Conservation (phyloP, 2,113 vertebrate species). For the Phainopepla nitens region DNA sequence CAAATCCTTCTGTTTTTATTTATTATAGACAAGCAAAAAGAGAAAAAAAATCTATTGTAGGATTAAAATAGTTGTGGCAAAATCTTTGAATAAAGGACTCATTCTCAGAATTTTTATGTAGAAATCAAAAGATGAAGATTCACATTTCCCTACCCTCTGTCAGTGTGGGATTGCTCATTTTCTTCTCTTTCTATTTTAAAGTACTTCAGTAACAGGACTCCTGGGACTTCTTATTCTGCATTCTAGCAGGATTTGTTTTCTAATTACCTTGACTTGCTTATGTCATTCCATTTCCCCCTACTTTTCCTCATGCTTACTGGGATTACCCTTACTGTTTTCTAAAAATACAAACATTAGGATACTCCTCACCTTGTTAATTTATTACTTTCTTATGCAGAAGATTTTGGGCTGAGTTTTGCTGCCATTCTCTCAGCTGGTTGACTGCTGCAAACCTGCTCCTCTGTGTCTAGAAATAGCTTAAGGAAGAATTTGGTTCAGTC, state of each 20-base stretch:
- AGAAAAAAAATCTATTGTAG: not conserved
- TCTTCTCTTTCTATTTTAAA: not conserved
- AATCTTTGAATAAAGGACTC: not conserved
- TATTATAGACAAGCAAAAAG: not conserved
- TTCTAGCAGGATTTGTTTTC: slow-evolving; percentile 10
- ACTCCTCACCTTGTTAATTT: not conserved
- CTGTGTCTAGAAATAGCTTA: slow-evolving; percentile 16
- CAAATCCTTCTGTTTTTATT: not conserved
- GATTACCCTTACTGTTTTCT: not conserved
- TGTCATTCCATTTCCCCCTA: not conserved
- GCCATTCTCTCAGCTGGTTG: not conserved
- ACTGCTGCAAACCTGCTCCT: not conserved
- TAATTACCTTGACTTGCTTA: not conserved
- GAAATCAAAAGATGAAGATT: not conserved
- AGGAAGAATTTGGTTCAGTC: slow-evolving; percentile 16
- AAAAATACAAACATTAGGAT: not conserved
- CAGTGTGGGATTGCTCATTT: not conserved
- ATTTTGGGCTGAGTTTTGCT: not conserved
- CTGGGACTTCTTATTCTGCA: not conserved
- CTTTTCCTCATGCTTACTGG: not conserved
- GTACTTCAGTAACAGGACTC: not conserved
- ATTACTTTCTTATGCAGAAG: not conserved
- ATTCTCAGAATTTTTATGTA: not conserved
- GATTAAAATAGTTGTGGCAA: not conserved
- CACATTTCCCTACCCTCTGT: not conserved